A percentile compares a stretch with the other conserved stretches of the same genome.
phyloP scores from a whole-genome alignment of 2,113 vertebrate species.

The Xiphophorus couchianus region DNA sequence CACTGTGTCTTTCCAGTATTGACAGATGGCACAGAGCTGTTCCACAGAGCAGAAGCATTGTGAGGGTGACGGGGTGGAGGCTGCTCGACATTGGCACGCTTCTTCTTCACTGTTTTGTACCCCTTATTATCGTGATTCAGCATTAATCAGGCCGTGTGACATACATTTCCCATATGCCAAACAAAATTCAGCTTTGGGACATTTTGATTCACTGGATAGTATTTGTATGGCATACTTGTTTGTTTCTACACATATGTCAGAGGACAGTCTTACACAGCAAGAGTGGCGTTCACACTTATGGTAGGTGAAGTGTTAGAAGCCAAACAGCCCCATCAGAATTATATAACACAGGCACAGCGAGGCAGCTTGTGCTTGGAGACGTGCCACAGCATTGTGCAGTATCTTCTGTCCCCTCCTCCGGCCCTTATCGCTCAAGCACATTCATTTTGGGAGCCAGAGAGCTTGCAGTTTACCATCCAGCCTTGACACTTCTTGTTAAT shows the following conservation, averaged over 20 bases:
- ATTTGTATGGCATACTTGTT: constrained; percentile 10
- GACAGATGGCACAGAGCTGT: constrained; percentile 76
- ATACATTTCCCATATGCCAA: constrained; percentile 19
- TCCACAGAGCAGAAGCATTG: constrained; percentile 48
- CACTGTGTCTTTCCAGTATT: constrained; percentile 70
- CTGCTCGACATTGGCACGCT: constrained; percentile 9
- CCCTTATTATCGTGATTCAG: constrained; percentile 59
- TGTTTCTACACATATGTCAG: constrained; percentile 45
- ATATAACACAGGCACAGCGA: constrained; percentile 70
- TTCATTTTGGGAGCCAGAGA: constrained; percentile 72
- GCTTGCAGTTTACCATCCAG: constrained; percentile 65
- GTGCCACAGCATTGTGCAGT: constrained; percentile 68
- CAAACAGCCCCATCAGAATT: constrained; percentile 51
- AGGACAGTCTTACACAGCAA: constrained; percentile 15
- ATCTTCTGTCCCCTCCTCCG: constrained; percentile 72
- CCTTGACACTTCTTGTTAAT: constrained; percentile 40
- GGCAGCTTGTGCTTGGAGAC: constrained; percentile 67
- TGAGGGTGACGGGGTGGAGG: constrained; percentile 34
- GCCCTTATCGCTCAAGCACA: constrained; percentile 76
- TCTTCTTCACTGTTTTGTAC: constrained; percentile 16
- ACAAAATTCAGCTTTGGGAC: constrained; percentile 15
- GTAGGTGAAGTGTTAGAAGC: constrained; percentile 49
- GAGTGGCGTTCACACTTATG: constrained; percentile 47
- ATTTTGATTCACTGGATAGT: constrained; percentile 34
- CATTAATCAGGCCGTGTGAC: constrained; percentile 46